Conservation (phyloP, 2,888 invertebrate species). For the Pheosia tremula region DNA sequence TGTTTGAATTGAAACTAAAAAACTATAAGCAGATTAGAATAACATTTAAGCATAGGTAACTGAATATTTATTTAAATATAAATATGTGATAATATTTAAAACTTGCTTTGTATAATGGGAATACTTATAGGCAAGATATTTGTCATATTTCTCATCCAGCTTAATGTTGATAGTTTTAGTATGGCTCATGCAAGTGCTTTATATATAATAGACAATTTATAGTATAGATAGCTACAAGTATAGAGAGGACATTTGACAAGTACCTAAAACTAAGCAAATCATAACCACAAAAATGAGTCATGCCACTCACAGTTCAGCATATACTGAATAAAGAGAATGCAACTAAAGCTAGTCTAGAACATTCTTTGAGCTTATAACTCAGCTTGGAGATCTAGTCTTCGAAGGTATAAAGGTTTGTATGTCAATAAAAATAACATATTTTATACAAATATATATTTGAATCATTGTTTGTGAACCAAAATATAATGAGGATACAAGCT, state of each 20-base stretch:
- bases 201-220: too few species aligned
- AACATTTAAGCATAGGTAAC: too few species aligned
- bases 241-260: neutral
- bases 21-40: too few species aligned
- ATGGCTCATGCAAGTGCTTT: too few species aligned
- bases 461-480: constrained; percentile 22
- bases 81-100: too few species aligned
- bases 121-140: too few species aligned
- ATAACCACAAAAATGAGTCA: constrained; percentile 32
- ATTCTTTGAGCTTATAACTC: constrained; percentile 47
- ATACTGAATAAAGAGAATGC: constrained; percentile 17
- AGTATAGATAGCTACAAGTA: too few species aligned
- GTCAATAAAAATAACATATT: constrained; percentile 45
- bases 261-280: constrained; percentile 14
- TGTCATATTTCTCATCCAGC: too few species aligned
- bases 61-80: too few species aligned
- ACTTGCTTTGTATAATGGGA: too few species aligned
- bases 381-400: constrained; percentile 21
- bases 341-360: constrained; percentile 60
- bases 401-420: constrained; percentile 37
- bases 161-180: too few species aligned
- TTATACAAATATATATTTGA: constrained; percentile 37
- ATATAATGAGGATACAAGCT: constrained; percentile 32
- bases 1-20: too few species aligned
- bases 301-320: constrained; percentile 29